Evolutionary conservation across 2,888 invertebrate species (phyloP).

Genomic region (Agonopterix subpropinquella): DNA sequence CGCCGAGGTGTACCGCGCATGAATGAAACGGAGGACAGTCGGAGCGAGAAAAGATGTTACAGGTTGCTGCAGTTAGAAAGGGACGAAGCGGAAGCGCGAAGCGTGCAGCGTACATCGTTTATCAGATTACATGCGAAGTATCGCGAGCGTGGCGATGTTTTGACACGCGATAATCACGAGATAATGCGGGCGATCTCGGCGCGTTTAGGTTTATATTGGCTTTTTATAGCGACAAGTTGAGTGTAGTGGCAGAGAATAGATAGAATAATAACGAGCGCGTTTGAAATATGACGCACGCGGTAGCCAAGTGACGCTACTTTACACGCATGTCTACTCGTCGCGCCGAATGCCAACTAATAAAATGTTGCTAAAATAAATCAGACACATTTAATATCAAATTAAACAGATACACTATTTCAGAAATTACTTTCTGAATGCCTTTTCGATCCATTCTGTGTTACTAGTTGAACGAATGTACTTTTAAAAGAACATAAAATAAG

Average conservation of each 20-base stretch:
- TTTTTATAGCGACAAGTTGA: constrained; percentile 60
- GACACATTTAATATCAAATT: no score
- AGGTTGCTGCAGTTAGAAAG: constrained; percentile 27
- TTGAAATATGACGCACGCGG: constrained; percentile 42
- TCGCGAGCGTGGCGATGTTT: constrained; percentile 76
- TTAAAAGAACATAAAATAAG: no score
- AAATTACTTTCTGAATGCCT: no score
- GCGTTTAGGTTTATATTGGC: constrained; percentile 74
- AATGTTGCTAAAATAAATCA: no score
- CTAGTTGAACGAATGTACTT: no score
- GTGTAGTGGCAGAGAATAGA: constrained; percentile 48
- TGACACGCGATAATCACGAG: constrained; percentile 77
- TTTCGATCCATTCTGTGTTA: no score
- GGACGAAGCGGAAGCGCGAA: constrained; percentile 53
- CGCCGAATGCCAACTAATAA: no score
- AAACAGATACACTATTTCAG: no score
- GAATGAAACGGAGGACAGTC: constrained; percentile 73
- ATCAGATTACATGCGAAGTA: constrained; percentile 77
- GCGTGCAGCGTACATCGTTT: constrained; percentile 76
- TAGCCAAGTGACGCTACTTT: constrained; percentile 28
- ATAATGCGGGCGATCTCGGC: constrained; percentile 73
- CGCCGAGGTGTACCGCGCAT: constrained; percentile 72
- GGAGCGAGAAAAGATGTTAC: constrained; percentile 38
- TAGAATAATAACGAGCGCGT: constrained; percentile 42
- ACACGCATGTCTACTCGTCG: not conserved